phyloP scores from a whole-genome alignment of 2,797 vertebrate genomes.

The Lemur catta region DNA sequence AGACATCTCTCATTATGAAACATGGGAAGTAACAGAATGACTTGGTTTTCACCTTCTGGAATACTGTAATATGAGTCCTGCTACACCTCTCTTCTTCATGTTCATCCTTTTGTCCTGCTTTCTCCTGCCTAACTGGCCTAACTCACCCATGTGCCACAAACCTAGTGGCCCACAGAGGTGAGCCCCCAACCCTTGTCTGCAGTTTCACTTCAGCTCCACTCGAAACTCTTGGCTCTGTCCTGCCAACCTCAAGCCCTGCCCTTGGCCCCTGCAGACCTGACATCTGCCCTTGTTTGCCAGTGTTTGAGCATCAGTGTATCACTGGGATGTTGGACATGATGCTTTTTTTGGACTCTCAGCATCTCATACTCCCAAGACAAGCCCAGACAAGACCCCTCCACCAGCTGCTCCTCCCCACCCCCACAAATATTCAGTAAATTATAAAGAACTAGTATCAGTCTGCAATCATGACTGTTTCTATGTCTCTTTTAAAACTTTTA shows the following conservation, averaged over 20 bases:
- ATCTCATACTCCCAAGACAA: not conserved
- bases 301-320: not conserved
- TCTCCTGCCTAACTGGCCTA: not conserved
- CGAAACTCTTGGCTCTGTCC: not conserved
- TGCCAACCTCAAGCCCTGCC: not conserved
- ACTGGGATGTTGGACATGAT: not conserved
- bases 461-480: not conserved
- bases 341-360: not conserved
- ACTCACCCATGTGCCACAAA: not conserved
- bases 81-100: not conserved
- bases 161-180: not conserved
- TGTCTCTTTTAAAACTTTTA: conserved; percentile 2
- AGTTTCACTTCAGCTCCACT: not conserved
- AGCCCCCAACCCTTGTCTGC: not conserved
- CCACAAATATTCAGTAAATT: not conserved
- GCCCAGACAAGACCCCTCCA: not conserved
- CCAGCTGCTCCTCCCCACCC: not conserved
- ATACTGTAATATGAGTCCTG: not conserved
- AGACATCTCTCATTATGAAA: not conserved
- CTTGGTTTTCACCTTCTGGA: not conserved
- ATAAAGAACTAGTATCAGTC: conserved; percentile 17
- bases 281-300: not conserved
- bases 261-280: not conserved
- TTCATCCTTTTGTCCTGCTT: not conserved
- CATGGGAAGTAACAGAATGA: not conserved